Evolutionary conservation across 1,140 invertebrate species (phyloP), one percentile per base, ranked within the genome.

Genomic region (Dendroctonus ponderosae): DNA sequence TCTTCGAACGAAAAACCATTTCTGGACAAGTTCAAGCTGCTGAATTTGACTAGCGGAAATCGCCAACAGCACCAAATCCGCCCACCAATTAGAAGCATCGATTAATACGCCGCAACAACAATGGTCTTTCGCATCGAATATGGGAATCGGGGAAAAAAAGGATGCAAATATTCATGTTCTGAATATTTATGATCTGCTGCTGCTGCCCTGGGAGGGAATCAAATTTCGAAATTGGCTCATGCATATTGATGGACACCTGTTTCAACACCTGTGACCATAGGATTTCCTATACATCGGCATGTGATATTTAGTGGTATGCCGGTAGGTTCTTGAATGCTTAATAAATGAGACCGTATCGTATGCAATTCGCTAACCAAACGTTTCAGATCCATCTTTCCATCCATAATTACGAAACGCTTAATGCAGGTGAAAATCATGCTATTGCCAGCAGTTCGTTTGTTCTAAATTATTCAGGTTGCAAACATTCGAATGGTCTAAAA

Each of bases 211-310:
- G 50, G 50, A 52, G 60, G 48, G 60, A 51, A 62, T 62, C 60
- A 62, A 66, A 66, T 51, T 58, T 46, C 40, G 41, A 66, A 66
- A 66, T 66, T 66, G 50, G 56, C 53, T 66, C 48, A 66, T 66
- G 63, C 52, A 66, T 66, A 66, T 66, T 66, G 53, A 66, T 66
- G 14, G 63, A 51, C 63, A 66, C 63, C 63, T 66, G 63, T 57
- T 59, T 51, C 48, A 58, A 66, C 63, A 66, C 63, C 63, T 66
- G 63, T 66, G 63, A 26, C 37, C 62, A 58, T 58, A 46, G 48
- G 63, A 66, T 66, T 66, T 66, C 54, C 63, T 66, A 66, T 66
- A 26, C 49, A 51, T 51, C 14, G 49, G 9, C 14, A 51, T 51
- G 49, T 11, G 49, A 51, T 51, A 51, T 51, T 51, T 46, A 46